A percentile compares a stretch with the other conserved stretches of the same genome.
phyloP scores from a whole-genome alignment of 2,888 invertebrate species.

The Meandrusa payeni region DNA sequence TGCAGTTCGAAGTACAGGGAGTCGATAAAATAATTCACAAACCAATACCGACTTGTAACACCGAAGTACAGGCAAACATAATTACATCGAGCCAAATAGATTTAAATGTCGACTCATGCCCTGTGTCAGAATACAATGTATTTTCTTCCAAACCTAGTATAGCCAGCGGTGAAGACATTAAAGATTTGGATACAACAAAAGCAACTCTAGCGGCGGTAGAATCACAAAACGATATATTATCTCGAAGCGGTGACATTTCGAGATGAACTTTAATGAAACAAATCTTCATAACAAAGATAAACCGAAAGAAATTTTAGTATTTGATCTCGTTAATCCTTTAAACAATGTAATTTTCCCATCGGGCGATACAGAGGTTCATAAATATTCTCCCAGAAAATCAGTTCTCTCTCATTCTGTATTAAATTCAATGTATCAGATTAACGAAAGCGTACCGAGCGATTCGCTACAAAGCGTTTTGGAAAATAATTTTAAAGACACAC shows the following conservation, averaged over 20 bases:
- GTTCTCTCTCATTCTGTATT: no score
- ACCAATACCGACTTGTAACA: slow-evolving; percentile 44
- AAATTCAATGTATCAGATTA: no score
- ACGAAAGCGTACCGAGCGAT: background rate
- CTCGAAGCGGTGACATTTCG: no score
- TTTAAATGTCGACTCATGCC: slow-evolving; percentile 38
- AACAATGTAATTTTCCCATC: slow-evolving; percentile 53
- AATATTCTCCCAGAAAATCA: slow-evolving; percentile 6
- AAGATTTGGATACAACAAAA: no score
- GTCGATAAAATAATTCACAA: slow-evolving; percentile 28
- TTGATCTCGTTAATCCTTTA: slow-evolving; percentile 60
- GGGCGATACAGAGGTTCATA: slow-evolving; percentile 9
- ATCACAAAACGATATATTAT: no score
- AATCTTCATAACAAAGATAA: no score
- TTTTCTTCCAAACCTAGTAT: background rate
- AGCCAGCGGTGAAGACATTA: background rate
- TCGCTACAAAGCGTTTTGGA: background rate
- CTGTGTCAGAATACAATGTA: slow-evolving; percentile 33
- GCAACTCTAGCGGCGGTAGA: no score
- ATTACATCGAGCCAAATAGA: slow-evolving; percentile 63
- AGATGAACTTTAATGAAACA: no score
- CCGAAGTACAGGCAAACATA: slow-evolving; percentile 58
- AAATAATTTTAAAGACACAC: background rate
- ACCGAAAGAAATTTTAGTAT: no score
- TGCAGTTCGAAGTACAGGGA: slow-evolving; percentile 39